Evolutionary conservation across 2,888 invertebrate species (phyloP), one percentile per base, ranked within the genome.

Genomic region (Watsonalla binaria): DNA sequence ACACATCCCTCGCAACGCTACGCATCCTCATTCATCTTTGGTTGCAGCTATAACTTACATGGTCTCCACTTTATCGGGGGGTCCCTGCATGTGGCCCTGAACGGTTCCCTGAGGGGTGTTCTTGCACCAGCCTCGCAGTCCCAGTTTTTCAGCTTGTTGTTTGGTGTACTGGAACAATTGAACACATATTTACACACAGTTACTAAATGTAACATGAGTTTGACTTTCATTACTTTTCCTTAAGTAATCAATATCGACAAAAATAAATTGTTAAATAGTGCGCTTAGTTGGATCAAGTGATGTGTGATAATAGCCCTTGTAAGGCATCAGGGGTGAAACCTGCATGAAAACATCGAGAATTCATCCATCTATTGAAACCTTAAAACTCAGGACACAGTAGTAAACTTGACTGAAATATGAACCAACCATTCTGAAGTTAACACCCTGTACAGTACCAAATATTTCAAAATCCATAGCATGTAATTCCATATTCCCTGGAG

Each of bases 51-150:
- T 24, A 35, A 88, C 92, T 91, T 78, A 94, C 95, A 95, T 95
- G 64, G 92, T 76, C 37, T 92, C 86, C 49, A 95, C 76, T 79
- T 92, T 92, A 0, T 85, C 79, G 35, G 79, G 61, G 1, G 92
- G 86, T n/a, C 95, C 95, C 80, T 95, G 92, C 63, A 95, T 72
- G 54, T 92, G 91, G 2, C 95, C 95, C 15, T 92, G 82, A 0
- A 96, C 95, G 0, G 95, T 95, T 6, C 93, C 94, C 39, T 87
- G 72, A 0, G 86, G 68, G 0, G 95, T 95, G 70, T 95, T 95
- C 91, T 92, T 93, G 70, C 95, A 95, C 94, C 95, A 95, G 9
- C 95, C 96, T 58, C 86, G 91, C 4, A 95, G 68, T 0, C 92
- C 92, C 24, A 95, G 82, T 68, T 92, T 92, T 37, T 92, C 92